Base-by-base conservation (phyloP, 2,113 vertebrate species). In the Toxotes chatareus region DNA sequence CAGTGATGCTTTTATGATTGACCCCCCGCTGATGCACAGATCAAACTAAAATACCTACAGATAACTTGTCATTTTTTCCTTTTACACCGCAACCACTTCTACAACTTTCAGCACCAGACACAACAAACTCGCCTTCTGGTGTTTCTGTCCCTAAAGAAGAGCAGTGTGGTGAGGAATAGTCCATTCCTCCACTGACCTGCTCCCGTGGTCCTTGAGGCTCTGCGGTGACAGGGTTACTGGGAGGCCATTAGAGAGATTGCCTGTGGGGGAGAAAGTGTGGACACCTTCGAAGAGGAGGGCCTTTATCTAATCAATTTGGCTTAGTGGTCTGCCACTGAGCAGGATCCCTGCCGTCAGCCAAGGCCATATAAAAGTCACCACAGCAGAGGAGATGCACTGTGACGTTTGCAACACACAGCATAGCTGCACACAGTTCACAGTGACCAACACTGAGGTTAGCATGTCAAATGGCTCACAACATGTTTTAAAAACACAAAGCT, bases 301-400 rank as follows among this genome's bases (percentile, higher is more conserved):
- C 83, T 92, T 93, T 72, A 86, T 91, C 84, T 88, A 94, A 95
- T 95, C 94, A 93, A 92, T 94, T 92, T 91, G 85, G 80, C 86
- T 92, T 91, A 88, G 90, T 93, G 86, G 76, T 63, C 87, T 70
- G 71, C 80, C 79, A 66, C 81, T 55, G 76, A 86, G 56, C 73
- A 80, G 81, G 47, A 80, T 83, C 75, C 51, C 75, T 83, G 73
- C 70, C 19, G 27, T 68, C 79, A 64, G 73, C 83, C 84, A 91
- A 88, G 91, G 89, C 89, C 84, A 77, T 68, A 77, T 91, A 86
- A 88, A 93, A 91, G 93, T 91, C 88, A 87, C 40, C 47, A 67
- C 79, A 59, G 72, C 27, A 62, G 65, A 76, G 38, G 34, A 62
- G 61, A 82, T 70, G 64, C 67, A 44, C 56, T 46, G 21, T 63